Evolutionary conservation across 1,140 invertebrate species (phyloP).

Genomic region (Drosophila nannoptera): DNA sequence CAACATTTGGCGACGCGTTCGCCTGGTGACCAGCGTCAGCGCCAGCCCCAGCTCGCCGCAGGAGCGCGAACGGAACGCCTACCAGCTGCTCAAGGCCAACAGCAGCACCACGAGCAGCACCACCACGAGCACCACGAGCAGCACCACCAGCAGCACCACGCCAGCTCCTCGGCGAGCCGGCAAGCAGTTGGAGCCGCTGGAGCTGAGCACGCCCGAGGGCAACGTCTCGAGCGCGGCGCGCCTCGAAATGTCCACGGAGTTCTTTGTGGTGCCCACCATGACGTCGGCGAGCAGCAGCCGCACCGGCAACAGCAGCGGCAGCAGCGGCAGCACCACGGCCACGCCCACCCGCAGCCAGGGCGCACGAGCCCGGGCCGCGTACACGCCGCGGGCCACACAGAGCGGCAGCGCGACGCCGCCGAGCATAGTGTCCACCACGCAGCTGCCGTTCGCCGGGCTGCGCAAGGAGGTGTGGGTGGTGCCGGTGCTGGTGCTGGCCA

Average conservation of each 20-base stretch:
- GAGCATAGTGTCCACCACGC: constrained; percentile 66
- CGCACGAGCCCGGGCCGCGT: constrained; percentile 62
- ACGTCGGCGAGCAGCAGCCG: constrained; percentile 33
- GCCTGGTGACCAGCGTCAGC: constrained; percentile 58
- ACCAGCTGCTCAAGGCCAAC: constrained; percentile 59
- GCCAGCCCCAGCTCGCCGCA: constrained; percentile 37
- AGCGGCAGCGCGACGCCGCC: constrained; percentile 58
- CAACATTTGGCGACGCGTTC: constrained; percentile 67
- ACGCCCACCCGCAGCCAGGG: constrained; percentile 54
- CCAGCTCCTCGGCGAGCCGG: constrained; percentile 34
- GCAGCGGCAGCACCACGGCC: constrained; percentile 25
- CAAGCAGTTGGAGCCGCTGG: constrained; percentile 64
- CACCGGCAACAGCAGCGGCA: constrained; percentile 25
- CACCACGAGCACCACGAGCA: constrained; percentile 20
- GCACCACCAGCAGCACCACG: constrained; percentile 29
- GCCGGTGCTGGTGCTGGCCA: constrained; percentile 88
- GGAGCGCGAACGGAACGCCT: constrained; percentile 57
- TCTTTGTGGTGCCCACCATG: constrained; percentile 84
- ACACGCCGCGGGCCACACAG: constrained; percentile 42
- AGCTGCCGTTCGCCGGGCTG: constrained; percentile 78
- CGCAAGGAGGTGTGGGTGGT: constrained; percentile 91
- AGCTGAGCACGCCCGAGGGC: constrained; percentile 54
- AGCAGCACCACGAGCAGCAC: constrained; percentile 30
- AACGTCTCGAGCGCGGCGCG: constrained; percentile 81
- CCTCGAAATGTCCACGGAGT: constrained; percentile 88